Conservation (phyloP, 2,797 vertebrate genomes). For the Tachyglossus aculeatus region DNA sequence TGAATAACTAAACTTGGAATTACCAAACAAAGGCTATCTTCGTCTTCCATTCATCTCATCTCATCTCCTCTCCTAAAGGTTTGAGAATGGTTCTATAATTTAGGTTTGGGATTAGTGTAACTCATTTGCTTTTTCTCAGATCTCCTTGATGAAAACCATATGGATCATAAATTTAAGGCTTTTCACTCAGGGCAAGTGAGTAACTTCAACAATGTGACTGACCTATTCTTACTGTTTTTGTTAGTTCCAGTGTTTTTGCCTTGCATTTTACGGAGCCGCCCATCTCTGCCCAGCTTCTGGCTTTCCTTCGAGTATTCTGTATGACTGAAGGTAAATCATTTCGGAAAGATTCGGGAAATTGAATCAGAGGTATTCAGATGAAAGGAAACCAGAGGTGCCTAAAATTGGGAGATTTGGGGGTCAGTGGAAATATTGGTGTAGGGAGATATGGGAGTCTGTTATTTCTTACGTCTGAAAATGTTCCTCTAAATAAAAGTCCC, state of each 20-base stretch:
- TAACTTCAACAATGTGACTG: not conserved
- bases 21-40: not conserved
- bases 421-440: not conserved
- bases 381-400: not conserved
- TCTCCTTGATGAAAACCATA: not conserved
- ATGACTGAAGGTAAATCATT: conserved; percentile 92
- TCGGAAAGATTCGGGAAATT: not conserved
- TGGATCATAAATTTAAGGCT: not conserved
- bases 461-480: not conserved
- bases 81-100: not conserved
- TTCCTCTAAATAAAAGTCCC: not conserved
- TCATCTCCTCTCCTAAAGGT: not conserved
- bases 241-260: conserved; percentile 93
- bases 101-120: not conserved
- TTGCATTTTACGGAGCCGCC: conserved; percentile 92
- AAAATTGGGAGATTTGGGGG: not conserved
- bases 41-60: accelerated
- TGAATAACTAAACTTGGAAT: not conserved
- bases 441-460: not conserved
- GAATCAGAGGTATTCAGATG: conserved; percentile 8
- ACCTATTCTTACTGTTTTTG: conserved; percentile 17
- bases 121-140: not conserved
- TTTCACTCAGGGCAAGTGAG: conserved; percentile 1
- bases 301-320: conserved; percentile 97
- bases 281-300: conserved; percentile 93